Base-by-base conservation (phyloP, 2,888 invertebrate genomes). In the Ganaspis brasiliensis region DNA sequence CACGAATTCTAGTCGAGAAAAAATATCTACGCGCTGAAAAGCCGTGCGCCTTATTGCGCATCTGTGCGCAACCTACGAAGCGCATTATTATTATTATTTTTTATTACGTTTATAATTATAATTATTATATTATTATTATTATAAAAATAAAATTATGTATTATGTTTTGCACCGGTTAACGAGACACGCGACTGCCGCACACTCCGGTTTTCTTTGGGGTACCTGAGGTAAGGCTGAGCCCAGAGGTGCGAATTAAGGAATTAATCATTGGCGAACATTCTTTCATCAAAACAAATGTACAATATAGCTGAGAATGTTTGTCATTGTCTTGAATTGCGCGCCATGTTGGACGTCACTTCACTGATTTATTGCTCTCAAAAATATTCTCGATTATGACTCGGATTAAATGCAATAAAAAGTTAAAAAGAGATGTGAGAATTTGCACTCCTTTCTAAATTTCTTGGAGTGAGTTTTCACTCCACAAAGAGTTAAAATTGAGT, bases 1-100 rank as follows among this genome's bases (percentile, higher is more conserved):
- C 88, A 91, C 89, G 85, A 91, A 91, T 89, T 91, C 91, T 91
- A 91, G 91, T 91, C 91, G 89, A 90, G 86, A 88, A 88, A 81
- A 85, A 85, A 89, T 89, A 89, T 89, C 85, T 83, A 84, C 86
- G 87, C 87, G 86, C 77, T 82, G 79, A 74, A 72, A 71, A 75
- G 78, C 76, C 75, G 77, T 82, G 81, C 83, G 85, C 78, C 72
- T 67, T 24, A 67, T 78, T 73, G 81, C 83, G 67, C 67, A 19
- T 12, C 40, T n/a, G 40, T 76, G 78, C 70, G 74, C 75, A 74
- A 78, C 77, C n/a, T 78, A 78, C 79, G 72, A 79, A 76, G 79
- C 77, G 78, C 78, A 82, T 79, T 77, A 82, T 81, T 83, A 82
- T 79, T 77, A 82, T 81, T 83, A 63, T 63, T 67, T 67, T 67